Conservation (phyloP, 2,797 vertebrate genomes). For the Premnoplex brunnescens region DNA sequence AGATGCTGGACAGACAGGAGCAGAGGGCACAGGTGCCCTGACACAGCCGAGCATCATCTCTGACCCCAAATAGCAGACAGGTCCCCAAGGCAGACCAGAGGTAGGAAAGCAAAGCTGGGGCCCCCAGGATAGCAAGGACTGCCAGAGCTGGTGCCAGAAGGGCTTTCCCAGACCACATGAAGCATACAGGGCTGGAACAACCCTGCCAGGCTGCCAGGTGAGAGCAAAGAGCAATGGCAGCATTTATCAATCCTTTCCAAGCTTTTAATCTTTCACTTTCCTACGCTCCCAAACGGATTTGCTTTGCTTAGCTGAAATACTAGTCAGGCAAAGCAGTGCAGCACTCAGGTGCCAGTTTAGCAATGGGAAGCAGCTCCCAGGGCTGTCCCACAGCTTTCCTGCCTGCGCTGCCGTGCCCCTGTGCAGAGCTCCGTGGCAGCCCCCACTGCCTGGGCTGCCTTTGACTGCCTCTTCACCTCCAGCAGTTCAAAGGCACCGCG, state of each 20-base stretch:
- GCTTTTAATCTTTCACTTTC: neutral
- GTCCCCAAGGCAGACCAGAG: neutral
- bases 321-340: neutral
- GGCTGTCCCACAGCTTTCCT: neutral
- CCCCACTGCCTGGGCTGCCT: neutral
- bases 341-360: neutral
- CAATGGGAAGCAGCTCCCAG: neutral
- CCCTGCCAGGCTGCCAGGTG: neutral
- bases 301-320: neutral
- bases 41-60: neutral
- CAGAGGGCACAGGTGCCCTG: neutral
- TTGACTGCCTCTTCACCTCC: neutral
- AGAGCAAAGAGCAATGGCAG: neutral
- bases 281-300: neutral
- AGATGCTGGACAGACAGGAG: neutral
- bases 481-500: neutral
- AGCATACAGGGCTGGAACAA: neutral
- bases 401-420: neutral
- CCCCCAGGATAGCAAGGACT: neutral
- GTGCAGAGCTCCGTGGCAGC: neutral
- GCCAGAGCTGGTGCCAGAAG: neutral
- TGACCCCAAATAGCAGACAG: neutral
- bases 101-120: neutral
- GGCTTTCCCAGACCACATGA: neutral
- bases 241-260: neutral